Conservation (phyloP, 2,888 invertebrate species). For the Tromatobia lineatoria region DNA sequence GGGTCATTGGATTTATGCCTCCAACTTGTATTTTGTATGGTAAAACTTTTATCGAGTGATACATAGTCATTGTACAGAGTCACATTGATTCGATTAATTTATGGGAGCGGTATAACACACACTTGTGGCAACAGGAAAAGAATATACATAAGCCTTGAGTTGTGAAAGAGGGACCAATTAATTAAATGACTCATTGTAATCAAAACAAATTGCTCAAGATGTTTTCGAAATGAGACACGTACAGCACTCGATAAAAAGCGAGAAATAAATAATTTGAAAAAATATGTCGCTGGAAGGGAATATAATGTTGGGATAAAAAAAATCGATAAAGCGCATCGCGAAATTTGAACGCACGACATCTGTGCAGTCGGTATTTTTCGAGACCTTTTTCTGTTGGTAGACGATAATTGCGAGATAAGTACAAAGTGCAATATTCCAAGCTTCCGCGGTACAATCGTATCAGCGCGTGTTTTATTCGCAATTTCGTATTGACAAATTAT, state of each 20-base stretch:
- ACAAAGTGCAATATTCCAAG: not conserved
- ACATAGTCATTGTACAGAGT: not conserved
- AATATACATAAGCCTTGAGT: not conserved
- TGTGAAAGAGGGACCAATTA: not conserved
- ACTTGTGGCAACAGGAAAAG: not conserved
- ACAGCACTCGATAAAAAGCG: no score
- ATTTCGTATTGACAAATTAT: not conserved
- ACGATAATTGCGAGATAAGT: not conserved
- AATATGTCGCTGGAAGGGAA: not conserved
- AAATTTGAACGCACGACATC: not conserved
- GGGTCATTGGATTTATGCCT: not conserved
- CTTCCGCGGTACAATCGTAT: not conserved
- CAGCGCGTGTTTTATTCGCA: not conserved
- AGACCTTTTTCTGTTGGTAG: not conserved
- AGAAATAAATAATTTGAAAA: not conserved
- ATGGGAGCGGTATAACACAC: not conserved
- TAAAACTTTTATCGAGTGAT: not conserved
- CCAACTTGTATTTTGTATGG: not conserved
- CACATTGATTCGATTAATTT: not conserved
- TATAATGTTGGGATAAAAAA: not conserved
- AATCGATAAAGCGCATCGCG: not conserved
- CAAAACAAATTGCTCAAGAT: not conserved
- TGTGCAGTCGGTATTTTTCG: not conserved
- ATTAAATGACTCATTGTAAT: constrained; percentile 1
- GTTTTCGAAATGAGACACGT: not conserved